Evolutionary conservation across 2,888 invertebrate genomes (phyloP), one percentile per base, ranked within the genome.

Genomic region (Drosophila tripunctata): DNA sequence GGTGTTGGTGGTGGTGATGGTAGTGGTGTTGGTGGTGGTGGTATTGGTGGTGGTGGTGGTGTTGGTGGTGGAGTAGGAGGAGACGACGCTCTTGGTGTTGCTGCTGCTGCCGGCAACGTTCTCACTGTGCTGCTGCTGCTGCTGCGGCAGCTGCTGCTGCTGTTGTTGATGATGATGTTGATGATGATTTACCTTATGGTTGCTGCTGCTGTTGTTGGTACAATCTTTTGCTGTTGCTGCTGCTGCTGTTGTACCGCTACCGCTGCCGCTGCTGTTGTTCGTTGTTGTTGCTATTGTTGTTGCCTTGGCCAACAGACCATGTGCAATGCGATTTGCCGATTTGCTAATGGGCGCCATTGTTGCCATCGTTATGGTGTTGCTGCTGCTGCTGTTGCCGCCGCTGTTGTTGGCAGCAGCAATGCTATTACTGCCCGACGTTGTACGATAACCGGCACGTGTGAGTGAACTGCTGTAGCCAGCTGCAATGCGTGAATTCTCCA

Each of bases 391-490:
- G 17, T 24, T 54, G 62, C n/a, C n/a, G n/a, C n/a, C n/a, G n/a
- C n/a, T n/a, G n/a, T n/a, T n/a, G n/a, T n/a, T n/a, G n/a, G n/a
- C n/a, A n/a, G n/a, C n/a, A n/a, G 5, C 40, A 30, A 7, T 54
- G 27, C 7, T 58, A 15, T 27, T 43, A 40, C 52, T 50, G 41
- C 17, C 44, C 24, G 35, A 35, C 12, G 83, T n/a, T n/a, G n/a
- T 89, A 0, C 91, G 87, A 58, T 89, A 90, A 0, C 81, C 82
- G 6, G 88, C 76, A 17, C 89, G 87, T 4, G 90, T 88, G 51
- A 90, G 58, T 5, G 89, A 86, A 61, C 88, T 78, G 47, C 90
- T 77, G 24, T 88, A 79, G 15, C 89, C 64, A 35, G 87, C 87
- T 17, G 67, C 73, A 41, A 80, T 71, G 14, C 78, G 78, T 0